Conservation (phyloP, 1,140 invertebrate species). For the Calliphora vicina region DNA sequence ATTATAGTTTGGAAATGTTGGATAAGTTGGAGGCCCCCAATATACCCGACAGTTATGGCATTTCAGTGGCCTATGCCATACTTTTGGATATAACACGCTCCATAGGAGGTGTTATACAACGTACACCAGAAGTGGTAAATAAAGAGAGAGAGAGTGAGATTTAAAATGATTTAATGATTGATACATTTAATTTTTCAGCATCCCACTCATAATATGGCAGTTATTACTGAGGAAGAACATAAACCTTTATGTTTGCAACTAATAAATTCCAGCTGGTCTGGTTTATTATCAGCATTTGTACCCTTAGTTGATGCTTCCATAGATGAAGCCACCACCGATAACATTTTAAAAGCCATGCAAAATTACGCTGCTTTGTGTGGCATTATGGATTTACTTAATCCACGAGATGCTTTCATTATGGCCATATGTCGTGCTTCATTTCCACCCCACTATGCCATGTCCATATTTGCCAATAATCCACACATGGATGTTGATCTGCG, state of each 20-base stretch:
- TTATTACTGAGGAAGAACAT: conserved; percentile 65
- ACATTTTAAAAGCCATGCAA: conserved; percentile 90
- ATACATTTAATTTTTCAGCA: conserved; percentile 45
- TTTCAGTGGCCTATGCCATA: conserved; percentile 92
- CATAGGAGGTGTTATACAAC: conserved; percentile 65
- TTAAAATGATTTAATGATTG: too few species aligned
- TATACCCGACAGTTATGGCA: conserved; percentile 94
- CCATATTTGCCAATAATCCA: conserved; percentile 70
- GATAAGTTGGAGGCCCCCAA: conserved; percentile 93
- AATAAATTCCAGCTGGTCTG: conserved; percentile 95
- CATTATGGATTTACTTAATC: conserved; percentile 72
- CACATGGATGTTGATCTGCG: conserved; percentile 58
- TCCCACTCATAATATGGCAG: conserved; percentile 61
- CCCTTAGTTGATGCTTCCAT: conserved; percentile 94
- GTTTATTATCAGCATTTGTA: conserved; percentile 88
- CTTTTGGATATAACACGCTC: conserved; percentile 88
- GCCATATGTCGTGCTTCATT: conserved; percentile 94
- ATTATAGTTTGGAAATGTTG: conserved; percentile 87
- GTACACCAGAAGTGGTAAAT: conserved; percentile 49
- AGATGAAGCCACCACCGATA: conserved; percentile 89
- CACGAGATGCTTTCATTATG: conserved; percentile 92
- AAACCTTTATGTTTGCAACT: conserved; percentile 76
- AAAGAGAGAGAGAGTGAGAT: too few species aligned
- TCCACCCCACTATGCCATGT: conserved; percentile 93
- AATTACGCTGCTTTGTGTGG: conserved; percentile 85